Percentiles rank a stretch among this genome's conserved stretches.
Evolutionary conservation across 2,888 invertebrate genomes (phyloP).

Genomic region (Rotaria macrura): DNA sequence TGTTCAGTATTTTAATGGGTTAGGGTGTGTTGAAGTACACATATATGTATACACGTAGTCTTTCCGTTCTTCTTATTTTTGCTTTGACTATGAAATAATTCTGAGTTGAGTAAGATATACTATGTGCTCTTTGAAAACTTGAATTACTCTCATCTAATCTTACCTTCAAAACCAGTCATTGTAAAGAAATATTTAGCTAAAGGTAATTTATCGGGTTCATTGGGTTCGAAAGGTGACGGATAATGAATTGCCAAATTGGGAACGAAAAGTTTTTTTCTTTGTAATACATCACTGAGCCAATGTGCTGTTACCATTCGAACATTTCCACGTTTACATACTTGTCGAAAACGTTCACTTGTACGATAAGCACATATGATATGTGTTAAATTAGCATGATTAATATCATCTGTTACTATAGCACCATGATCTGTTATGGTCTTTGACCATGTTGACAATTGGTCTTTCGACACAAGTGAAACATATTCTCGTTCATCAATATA

Average conservation of each 20-base stretch:
- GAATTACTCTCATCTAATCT: no score
- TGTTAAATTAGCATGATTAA: slow-evolving; percentile 74
- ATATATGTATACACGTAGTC: no score
- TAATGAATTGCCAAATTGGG: slow-evolving; percentile 88
- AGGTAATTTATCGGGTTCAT: slow-evolving; percentile 1
- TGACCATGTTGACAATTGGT: slow-evolving; percentile 21
- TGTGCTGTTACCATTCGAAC: slow-evolving; percentile 52
- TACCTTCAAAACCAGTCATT: slow-evolving; percentile 75
- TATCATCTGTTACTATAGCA: slow-evolving; percentile 70
- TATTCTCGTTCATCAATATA: slow-evolving; percentile 52
- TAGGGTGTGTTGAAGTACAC: no score
- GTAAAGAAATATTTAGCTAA: slow-evolving; percentile 32
- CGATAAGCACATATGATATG: slow-evolving; percentile 84
- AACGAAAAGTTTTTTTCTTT: slow-evolving; percentile 71
- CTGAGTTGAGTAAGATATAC: no score
- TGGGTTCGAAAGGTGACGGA: slow-evolving; percentile 55
- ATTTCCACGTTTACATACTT: slow-evolving; percentile 51
- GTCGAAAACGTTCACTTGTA: slow-evolving; percentile 77
- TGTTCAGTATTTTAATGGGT: no score
- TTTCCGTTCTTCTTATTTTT: no score
- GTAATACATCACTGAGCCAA: slow-evolving; percentile 81
- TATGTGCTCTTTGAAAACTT: no score
- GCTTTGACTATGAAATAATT: no score
- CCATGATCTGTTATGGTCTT: slow-evolving; percentile 66
- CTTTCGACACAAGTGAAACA: slow-evolving; percentile 16